These are phyloP conservation scores for Diarsia mendica DNA, from an alignment of 2,888 invertebrate species.

Conservation along the genomic window DNA sequence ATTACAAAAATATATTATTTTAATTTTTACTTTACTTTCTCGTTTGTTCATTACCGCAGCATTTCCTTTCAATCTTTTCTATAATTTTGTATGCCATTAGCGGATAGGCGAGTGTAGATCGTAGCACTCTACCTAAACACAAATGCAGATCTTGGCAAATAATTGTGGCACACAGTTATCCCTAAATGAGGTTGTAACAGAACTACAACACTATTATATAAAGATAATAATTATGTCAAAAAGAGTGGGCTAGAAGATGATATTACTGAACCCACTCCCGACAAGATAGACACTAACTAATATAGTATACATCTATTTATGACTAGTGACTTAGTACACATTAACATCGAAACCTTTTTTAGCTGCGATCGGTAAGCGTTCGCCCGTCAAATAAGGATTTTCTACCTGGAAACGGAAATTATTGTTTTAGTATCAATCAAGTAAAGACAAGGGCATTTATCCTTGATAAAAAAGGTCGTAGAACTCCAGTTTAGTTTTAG, in stretches of 20 bases:
- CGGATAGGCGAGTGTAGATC: not conserved
- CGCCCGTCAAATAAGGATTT: slow-evolving; percentile 96
- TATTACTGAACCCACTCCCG: slow-evolving; percentile 26
- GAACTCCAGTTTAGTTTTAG: slow-evolving; percentile 11
- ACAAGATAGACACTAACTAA: slow-evolving; percentile 73
- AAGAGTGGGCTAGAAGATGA: slow-evolving; percentile 57
- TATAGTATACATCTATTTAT: slow-evolving; percentile 65
- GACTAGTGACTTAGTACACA: slow-evolving; percentile 75
- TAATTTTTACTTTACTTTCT: slow-evolving; percentile 13
- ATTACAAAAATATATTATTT: slow-evolving; percentile 59
- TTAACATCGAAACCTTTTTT: slow-evolving; percentile 96
- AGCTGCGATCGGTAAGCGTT: slow-evolving; percentile 97
- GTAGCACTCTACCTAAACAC: not conserved
- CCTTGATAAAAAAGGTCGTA: slow-evolving; percentile 16
- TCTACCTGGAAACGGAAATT: slow-evolving; percentile 89
- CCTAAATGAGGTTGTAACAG: slow-evolving; percentile 77
- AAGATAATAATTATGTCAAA: slow-evolving; percentile 67
- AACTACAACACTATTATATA: slow-evolving; percentile 54
- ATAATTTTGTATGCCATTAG: slow-evolving; percentile 1
- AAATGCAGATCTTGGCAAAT: not conserved
- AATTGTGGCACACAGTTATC: slow-evolving; percentile 20
- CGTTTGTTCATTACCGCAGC: slow-evolving; percentile 20
- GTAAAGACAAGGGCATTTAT: slow-evolving; percentile 6
- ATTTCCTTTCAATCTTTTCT: slow-evolving; percentile 14
- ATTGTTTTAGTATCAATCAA: slow-evolving; percentile 42